phyloP scores from a whole-genome alignment of 2,888 invertebrate genomes.

The Synergus itoensis region DNA sequence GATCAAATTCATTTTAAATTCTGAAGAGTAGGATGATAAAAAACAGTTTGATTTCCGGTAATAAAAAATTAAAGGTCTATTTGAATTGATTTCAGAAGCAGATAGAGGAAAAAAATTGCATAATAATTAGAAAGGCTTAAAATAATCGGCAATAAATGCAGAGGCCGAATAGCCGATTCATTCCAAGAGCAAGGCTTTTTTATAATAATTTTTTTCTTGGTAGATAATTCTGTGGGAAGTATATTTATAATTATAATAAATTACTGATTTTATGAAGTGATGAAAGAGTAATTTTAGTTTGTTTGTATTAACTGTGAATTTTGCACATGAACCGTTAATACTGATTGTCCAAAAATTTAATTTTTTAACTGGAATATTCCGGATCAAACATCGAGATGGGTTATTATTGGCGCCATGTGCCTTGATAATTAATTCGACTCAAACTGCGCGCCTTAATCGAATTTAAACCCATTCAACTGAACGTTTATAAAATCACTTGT shows the following conservation, averaged over 20 bases:
- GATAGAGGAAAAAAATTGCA: background rate
- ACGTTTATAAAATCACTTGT: background rate
- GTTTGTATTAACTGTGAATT: background rate
- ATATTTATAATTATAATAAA: background rate
- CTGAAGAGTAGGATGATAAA: background rate
- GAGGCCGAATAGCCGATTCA: background rate
- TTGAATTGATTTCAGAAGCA: slow-evolving; percentile 12
- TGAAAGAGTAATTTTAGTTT: background rate
- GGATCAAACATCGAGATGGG: slow-evolving; percentile 8
- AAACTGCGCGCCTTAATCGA: background rate
- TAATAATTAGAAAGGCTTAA: background rate
- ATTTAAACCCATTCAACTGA: slow-evolving; percentile 18
- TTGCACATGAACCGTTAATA: background rate
- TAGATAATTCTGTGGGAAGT: background rate
- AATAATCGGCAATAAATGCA: background rate
- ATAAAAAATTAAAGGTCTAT: background rate
- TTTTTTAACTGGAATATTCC: slow-evolving; percentile 5
- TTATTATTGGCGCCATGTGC: slow-evolving; percentile 13
- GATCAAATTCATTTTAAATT: background rate
- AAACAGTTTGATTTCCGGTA: background rate
- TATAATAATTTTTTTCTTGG: background rate
- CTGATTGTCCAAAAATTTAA: background rate
- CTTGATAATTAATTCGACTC: slow-evolving; percentile 17
- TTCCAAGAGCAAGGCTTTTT: slow-evolving; percentile 14
- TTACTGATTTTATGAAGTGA: background rate